Base-by-base conservation (phyloP, 2,888 invertebrate genomes). In the Xanthostigma xanthostigma region DNA sequence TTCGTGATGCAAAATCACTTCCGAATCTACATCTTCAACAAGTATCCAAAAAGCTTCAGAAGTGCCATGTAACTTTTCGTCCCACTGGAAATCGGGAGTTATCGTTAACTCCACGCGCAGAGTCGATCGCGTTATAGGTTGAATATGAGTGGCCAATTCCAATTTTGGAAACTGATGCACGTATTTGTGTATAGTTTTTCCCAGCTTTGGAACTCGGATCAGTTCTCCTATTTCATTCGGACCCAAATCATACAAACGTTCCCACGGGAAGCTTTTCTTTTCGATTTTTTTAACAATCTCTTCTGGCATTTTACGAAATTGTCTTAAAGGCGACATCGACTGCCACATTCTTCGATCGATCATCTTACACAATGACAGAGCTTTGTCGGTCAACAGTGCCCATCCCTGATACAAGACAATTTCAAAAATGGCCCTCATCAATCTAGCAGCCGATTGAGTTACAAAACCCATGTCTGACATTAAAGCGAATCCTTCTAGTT, bases 391-490 rank as follows among this genome's bases (percentile, higher is more conserved):
- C 46, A 99, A 65, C 59, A 96, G 95, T 0, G 98, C 98, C 98
- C 98, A 98, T 11, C 97, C 90, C 48, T 67, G 70, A 45, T 81
- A 77, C 40, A 98, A 65, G 0, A 97, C 97, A 55, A 98, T 97
- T 72, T 99, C 98, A 66, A 85, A 97, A 55, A 99, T 93, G 0
- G 98, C 97, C 52, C 98, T 71, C 75, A 98, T 84, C 42, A 98
- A 74, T 44, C 98, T 75, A 2, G 90, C 85, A 0, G 98, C 98
- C 0, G 94, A 95, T 67, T 99, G 98, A 0, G 97, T 96, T 0
- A 98, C 91, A 64, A 92, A 99, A 4, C 97, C 94, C 97, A 98
- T 98, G 65, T 98, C 98, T 0, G 95, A 90, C 91, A 97, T 96
- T 2, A 98, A 72, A 0, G 97, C 96, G 66, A 99, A 97, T 0